Evolutionary conservation across 2,888 invertebrate species (phyloP), one percentile per base, ranked within the genome.

Genomic region (Netelia fuscicornis): DNA sequence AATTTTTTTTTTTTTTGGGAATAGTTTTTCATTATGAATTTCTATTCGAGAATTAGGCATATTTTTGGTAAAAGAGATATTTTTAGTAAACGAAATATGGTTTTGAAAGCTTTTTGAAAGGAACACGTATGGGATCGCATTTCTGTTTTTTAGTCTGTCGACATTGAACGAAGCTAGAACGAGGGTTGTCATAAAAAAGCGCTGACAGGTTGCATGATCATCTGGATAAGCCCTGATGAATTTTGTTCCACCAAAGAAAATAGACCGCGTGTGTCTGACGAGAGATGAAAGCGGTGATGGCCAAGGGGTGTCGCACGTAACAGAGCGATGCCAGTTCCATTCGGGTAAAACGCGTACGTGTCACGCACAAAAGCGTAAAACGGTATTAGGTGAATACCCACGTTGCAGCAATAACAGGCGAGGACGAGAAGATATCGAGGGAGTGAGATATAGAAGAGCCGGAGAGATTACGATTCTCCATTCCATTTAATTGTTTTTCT

Each of bases 381-480:
- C 25, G 42, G 42, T 44, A 58, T 77, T 77, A 23, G 30, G 67
- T 13, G 77, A 67, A 67, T 56, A 60, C n/a, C 30, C 30, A 58
- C 23, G 30, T 58, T 44, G 44, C 25, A 54, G 3, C 42, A 52
- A 44, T 62, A 30, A 52, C 62, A 9, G 37, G 30, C 30, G 71
- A 68, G 54, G 20, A 68, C 13, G 25, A 52, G 37, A 56, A 56
- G 70, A 56, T 25, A 70, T 56, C 17, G 25, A 56, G 48, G 6
- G 0, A 64, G 65, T 42, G 54, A 65, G 42, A 58, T 37, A 25
- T 11, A 67, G 65, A 65, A 42, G 37, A 76, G 62, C 13, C 64
- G 64, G 58, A 44, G 44, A 72, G 67, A 67, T 58, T 80, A 80
- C 72, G 64, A 80, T 72, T 72, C 80, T 72, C 80, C 65, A 72